Percentiles rank a stretch among this genome's conserved stretches.
These are phyloP conservation scores for Seriola quinqueradiata DNA, from an alignment of 2,113 vertebrate species.

Conservation along the genomic window DNA sequence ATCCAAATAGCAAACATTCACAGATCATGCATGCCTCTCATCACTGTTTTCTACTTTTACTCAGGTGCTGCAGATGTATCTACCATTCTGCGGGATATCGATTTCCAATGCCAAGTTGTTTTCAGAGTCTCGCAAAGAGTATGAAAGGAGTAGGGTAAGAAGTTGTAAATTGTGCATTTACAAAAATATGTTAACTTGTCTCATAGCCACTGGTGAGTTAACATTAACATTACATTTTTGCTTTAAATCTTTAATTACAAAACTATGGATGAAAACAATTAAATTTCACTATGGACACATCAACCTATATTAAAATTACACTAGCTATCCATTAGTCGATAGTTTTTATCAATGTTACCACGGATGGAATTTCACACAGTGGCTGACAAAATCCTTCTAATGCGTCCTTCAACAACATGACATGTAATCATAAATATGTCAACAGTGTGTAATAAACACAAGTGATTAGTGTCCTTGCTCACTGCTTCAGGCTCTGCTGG, in stretches of 20 bases:
- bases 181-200: neutral
- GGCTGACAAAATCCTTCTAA: neutral
- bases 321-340: no score
- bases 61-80: conserved; percentile 87
- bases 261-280: neutral
- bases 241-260: neutral
- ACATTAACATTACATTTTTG: neutral
- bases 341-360: neutral
- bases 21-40: conserved; percentile 12
- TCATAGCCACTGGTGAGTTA: neutral
- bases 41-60: neutral
- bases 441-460: neutral
- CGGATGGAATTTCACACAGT: no score
- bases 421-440: neutral
- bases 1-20: conserved; percentile 4
- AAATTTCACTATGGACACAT: neutral
- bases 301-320: neutral
- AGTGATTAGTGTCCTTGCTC: neutral
- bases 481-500: conserved; percentile 79
- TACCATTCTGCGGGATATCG: conserved; percentile 85
- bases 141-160: conserved; percentile 84
- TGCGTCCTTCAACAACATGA: neutral
- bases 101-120: conserved; percentile 87
- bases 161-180: conserved; percentile 27
- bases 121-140: conserved; percentile 86